Conservation (phyloP, 1,140 invertebrate species). For the Pseudoatta argentina region DNA sequence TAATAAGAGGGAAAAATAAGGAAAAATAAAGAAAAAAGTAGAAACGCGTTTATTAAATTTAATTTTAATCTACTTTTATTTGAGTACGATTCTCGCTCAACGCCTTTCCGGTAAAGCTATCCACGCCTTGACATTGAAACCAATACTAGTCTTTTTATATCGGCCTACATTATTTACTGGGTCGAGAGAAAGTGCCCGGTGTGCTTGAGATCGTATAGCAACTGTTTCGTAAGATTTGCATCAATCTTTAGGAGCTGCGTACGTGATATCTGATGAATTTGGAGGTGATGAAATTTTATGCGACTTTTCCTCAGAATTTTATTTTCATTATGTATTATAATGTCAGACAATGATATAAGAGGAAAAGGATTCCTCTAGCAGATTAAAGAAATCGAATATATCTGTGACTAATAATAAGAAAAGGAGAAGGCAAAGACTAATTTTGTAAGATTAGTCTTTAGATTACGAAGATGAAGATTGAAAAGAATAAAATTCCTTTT, state of each 20-base stretch:
- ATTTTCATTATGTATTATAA: not conserved
- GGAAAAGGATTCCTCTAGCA: not conserved
- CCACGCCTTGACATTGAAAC: slow-evolving; percentile 56
- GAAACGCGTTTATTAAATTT: not conserved
- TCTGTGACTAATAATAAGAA: slow-evolving; percentile 22
- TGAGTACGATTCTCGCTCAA: not conserved
- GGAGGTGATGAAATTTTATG: not conserved
- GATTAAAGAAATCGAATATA: slow-evolving; percentile 4
- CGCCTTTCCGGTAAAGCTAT: not conserved
- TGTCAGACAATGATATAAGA: not conserved
- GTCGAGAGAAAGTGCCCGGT: slow-evolving; percentile 36
- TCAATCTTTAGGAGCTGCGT: slow-evolving; percentile 16
- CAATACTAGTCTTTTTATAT: slow-evolving; percentile 7
- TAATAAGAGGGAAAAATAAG: not conserved
- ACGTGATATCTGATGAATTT: slow-evolving; percentile 10
- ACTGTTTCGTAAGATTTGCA: slow-evolving; percentile 51
- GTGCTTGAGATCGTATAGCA: slow-evolving; percentile 3
- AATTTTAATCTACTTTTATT: not conserved
- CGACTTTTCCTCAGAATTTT: not conserved
- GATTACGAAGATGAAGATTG: slow-evolving; percentile 5
- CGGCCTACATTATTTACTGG: not conserved
- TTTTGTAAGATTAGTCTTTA: slow-evolving; percentile 5
- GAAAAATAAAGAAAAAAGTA: not conserved
- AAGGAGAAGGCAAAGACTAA: slow-evolving; percentile 32
- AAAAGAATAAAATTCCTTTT: slow-evolving; percentile 22